Evolutionary conservation across 2,888 invertebrate species (phyloP).

Genomic region (Drosophila quasianomalipes): DNA sequence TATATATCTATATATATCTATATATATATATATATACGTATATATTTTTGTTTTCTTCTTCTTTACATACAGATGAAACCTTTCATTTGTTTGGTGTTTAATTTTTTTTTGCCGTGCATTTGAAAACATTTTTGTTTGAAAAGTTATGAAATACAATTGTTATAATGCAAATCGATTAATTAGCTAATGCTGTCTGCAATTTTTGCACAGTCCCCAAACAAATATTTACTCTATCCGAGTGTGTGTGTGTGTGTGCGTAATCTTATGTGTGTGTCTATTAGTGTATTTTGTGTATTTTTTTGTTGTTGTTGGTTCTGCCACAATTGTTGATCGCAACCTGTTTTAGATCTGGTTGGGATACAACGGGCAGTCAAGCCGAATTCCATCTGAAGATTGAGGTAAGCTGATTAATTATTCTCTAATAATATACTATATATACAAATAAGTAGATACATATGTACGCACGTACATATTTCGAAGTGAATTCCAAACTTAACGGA

Average conservation of each 20-base stretch:
- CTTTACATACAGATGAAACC: conserved; percentile 6
- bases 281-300: conserved; percentile 14
- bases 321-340: conserved; percentile 50
- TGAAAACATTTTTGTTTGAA: conserved; percentile 24
- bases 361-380: conserved; percentile 28
- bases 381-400: conserved; percentile 47
- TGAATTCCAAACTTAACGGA: conserved; percentile 14
- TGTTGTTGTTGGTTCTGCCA: conserved; percentile 12
- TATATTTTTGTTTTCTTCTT: conserved; percentile 14
- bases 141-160: conserved; percentile 53
- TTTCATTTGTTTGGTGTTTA: conserved; percentile 24
- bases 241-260: background rate
- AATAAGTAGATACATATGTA: background rate
- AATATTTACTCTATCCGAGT: conserved; percentile 35
- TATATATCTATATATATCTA: background rate
- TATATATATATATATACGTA: background rate
- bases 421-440: conserved; percentile 18
- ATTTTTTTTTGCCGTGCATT: conserved; percentile 19
- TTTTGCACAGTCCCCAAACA: conserved; percentile 11
- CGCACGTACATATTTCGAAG: background rate
- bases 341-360: conserved; percentile 41
- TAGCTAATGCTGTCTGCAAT: conserved; percentile 19
- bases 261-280: background rate
- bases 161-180: conserved; percentile 54
- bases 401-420: conserved; percentile 51